These are phyloP conservation scores for Zonotrichia leucophrys DNA, from an alignment of 2,113 vertebrate genomes.

Conservation along the genomic window DNA sequence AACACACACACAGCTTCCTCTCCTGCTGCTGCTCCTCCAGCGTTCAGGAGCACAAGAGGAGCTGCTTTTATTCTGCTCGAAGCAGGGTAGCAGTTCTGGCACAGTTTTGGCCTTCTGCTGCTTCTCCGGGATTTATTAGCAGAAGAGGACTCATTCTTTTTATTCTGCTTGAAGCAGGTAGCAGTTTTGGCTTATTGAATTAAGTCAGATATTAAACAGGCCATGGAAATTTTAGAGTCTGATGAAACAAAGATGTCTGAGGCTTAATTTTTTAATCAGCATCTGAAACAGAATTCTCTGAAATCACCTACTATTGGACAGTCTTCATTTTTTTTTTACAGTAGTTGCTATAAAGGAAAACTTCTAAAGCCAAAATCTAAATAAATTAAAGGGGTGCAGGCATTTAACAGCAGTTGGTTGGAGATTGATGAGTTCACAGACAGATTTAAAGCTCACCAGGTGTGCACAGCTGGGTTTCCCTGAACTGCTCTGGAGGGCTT, in stretches of 20 bases:
- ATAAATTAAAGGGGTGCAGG: not conserved
- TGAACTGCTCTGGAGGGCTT: slow-evolving; percentile 13
- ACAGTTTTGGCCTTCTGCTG: not conserved
- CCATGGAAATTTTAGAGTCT: not conserved
- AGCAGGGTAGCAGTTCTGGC: not conserved
- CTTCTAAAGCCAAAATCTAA: not conserved
- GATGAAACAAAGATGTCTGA: not conserved
- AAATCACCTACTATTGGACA: not conserved
- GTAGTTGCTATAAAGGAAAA: not conserved
- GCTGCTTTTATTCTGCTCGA: not conserved
- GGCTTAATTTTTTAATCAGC: not conserved
- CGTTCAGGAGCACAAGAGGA: not conserved
- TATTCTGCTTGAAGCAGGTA: not conserved
- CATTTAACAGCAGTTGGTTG: not conserved
- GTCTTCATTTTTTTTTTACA: not conserved
- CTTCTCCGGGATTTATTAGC: not conserved
- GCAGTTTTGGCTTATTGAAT: not conserved
- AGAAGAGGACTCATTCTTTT: not conserved
- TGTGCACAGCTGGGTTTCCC: slow-evolving; percentile 46
- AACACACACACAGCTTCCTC: not conserved
- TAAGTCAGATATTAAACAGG: not conserved
- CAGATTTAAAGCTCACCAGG: slow-evolving; percentile 56
- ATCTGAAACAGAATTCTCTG: not conserved
- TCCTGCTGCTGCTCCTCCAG: not conserved
- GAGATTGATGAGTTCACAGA: slow-evolving; percentile 47